phyloP scores from a whole-genome alignment of 1,140 invertebrate species.

The Leptopilina clavipes region DNA sequence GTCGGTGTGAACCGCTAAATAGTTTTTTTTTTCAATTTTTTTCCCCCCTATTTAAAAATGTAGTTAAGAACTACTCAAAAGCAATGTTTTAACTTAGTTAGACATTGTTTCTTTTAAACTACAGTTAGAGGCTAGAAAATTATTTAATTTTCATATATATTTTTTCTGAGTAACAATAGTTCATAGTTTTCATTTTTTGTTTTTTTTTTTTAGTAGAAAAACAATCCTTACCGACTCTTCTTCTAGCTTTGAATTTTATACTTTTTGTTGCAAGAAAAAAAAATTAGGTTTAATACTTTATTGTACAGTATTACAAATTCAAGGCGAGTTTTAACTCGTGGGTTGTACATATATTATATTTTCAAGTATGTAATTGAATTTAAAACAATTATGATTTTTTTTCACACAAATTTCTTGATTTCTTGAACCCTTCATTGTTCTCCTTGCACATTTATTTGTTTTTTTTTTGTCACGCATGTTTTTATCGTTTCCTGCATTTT shows the following conservation, averaged over 20 bases:
- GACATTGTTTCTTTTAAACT: constrained; percentile 15
- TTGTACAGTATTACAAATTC: constrained; percentile 34
- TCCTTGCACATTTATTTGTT: not conserved
- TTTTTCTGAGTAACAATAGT: constrained; percentile 1
- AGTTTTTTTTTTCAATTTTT: constrained; percentile 14
- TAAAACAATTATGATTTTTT: constrained; percentile 28
- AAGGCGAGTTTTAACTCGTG: constrained; percentile 21
- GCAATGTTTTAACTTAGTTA: not conserved
- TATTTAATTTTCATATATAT: constrained; percentile 1
- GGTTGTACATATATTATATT: constrained; percentile 30
- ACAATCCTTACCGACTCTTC: constrained; percentile 6
- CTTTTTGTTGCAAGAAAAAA: constrained; percentile 19
- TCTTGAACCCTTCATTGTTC: constrained; percentile 2
- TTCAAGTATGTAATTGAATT: constrained; percentile 32
- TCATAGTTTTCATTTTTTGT: not conserved
- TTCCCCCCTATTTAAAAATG: not conserved
- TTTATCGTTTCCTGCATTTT: too few relatives aligned
- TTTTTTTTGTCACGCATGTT: too few relatives aligned
- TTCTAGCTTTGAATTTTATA: constrained; percentile 20
- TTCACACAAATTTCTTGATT: constrained; percentile 21
- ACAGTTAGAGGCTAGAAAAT: constrained; percentile 31
- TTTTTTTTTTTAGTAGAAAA: constrained; percentile 5
- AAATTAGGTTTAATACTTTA: constrained; percentile 26
- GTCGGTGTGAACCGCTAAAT: not conserved
- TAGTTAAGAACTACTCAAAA: not conserved